Percentiles rank a stretch among this genome's conserved stretches.
Evolutionary conservation across 2,888 invertebrate species (phyloP).

Genomic region (Therioaphis trifolii): DNA sequence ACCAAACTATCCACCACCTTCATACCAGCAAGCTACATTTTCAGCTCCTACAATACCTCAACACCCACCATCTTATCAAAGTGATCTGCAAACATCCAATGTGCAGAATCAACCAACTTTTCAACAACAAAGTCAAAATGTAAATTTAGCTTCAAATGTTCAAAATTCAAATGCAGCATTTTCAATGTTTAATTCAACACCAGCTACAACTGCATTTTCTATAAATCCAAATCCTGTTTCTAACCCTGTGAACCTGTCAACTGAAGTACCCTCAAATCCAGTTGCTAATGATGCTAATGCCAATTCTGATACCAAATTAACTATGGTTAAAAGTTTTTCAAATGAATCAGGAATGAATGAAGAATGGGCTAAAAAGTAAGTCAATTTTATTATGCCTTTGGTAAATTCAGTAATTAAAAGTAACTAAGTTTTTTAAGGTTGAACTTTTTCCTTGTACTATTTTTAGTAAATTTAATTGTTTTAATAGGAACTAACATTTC

Average conservation of each 20-base stretch:
- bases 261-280: constrained; percentile 7
- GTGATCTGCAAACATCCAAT: background rate
- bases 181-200: constrained; percentile 2
- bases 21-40: constrained; percentile 17
- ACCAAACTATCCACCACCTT: constrained; percentile 1
- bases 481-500: too few relatives aligned
- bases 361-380: constrained; percentile 49
- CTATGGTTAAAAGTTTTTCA: constrained; percentile 48
- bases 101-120: background rate
- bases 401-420: too few relatives aligned
- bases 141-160: background rate
- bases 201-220: too few relatives aligned
- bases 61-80: constrained; percentile 9
- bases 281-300: background rate
- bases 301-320: background rate
- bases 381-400: background rate
- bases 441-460: too few relatives aligned
- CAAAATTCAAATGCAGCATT: background rate
- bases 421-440: too few relatives aligned
- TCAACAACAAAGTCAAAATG: background rate
- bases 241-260: background rate
- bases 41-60: constrained; percentile 1
- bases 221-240: background rate
- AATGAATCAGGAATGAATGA: constrained; percentile 55
- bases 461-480: too few relatives aligned